phyloP scores from a whole-genome alignment of 2,113 vertebrate species.

The Tringa solitaria region DNA sequence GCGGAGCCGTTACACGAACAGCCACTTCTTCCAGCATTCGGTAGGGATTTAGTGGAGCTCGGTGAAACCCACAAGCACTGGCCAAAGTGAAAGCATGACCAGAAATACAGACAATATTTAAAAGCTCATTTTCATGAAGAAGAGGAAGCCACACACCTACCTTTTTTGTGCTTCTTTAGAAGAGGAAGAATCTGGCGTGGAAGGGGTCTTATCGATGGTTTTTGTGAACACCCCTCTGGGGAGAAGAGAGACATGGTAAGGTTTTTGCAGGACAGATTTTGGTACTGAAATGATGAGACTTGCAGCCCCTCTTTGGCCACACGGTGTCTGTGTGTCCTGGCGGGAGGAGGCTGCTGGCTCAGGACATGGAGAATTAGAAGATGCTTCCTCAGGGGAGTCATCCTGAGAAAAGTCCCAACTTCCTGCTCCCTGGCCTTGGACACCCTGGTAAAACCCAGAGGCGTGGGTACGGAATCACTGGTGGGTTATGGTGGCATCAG shows the following conservation, averaged over 20 bases:
- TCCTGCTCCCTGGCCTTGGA: not conserved
- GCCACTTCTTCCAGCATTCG: not conserved
- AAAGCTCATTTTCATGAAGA: not conserved
- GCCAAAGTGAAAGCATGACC: not conserved
- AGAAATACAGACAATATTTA: not conserved
- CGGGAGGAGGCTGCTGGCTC: not conserved
- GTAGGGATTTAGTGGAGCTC: not conserved
- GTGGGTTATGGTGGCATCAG: not conserved
- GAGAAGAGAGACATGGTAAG: not conserved
- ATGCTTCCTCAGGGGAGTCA: not conserved
- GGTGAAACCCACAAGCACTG: not conserved
- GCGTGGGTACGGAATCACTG: not conserved
- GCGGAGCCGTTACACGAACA: not conserved
- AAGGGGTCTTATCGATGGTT: slow-evolving; percentile 70
- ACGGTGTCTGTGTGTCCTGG: not conserved
- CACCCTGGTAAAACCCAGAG: not conserved
- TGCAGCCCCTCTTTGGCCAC: not conserved
- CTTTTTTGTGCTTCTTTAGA: slow-evolving; percentile 48
- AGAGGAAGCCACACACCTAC: not conserved
- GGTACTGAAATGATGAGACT: not conserved
- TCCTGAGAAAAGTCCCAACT: not conserved
- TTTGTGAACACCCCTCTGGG: slow-evolving; percentile 76
- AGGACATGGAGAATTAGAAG: not conserved
- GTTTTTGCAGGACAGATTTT: not conserved
- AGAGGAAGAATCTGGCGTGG: not conserved